Percentiles rank a stretch among this genome's conserved stretches.
phyloP scores from a whole-genome alignment of 2,888 invertebrate species.

The Lasioglossum lativentre region DNA sequence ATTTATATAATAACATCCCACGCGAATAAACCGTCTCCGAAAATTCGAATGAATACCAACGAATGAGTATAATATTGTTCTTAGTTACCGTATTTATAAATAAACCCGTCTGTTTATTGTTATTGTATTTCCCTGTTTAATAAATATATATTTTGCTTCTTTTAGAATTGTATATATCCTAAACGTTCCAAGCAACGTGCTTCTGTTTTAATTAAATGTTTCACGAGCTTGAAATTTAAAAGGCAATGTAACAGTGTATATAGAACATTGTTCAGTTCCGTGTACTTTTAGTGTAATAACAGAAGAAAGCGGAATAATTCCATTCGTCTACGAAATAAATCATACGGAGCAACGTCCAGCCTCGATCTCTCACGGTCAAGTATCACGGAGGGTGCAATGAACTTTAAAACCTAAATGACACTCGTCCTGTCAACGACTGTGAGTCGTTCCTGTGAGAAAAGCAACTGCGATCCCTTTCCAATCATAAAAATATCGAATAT shows the following conservation, averaged over 20 bases:
- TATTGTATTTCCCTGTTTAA: background rate
- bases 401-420: constrained; percentile 33
- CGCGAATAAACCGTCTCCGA: background rate
- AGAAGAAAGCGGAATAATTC: background rate
- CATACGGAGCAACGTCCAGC: constrained; percentile 48
- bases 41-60: background rate
- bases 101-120: constrained; percentile 28
- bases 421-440: background rate
- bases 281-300: background rate
- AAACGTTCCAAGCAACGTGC: background rate
- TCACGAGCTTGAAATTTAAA: background rate
- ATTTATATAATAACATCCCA: background rate
- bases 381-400: constrained; percentile 38
- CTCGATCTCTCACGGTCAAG: constrained; percentile 58
- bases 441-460: no score
- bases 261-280: background rate
- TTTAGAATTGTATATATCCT: background rate
- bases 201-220: background rate
- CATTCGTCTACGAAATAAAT: constrained; percentile 46
- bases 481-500: background rate
- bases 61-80: constrained; percentile 11
- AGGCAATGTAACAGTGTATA: background rate
- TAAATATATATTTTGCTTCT: background rate
- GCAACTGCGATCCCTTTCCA: background rate
- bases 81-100: constrained; percentile 19